These are phyloP conservation scores for Andrena marginata DNA, from an alignment of 2,888 invertebrate species.

Conservation along the genomic window DNA sequence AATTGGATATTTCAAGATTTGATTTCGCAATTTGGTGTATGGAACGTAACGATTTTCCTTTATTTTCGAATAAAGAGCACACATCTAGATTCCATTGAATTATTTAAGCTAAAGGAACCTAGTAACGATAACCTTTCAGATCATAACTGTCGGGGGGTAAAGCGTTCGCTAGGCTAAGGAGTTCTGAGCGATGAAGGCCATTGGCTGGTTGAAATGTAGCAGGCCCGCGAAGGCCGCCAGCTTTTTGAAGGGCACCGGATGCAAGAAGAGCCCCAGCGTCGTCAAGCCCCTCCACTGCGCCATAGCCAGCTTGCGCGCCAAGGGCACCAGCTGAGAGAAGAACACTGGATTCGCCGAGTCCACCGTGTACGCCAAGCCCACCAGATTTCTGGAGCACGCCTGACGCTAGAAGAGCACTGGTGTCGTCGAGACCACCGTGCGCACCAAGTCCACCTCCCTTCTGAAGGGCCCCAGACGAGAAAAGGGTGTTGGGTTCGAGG, in stretches of 20 bases:
- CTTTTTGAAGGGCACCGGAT: not conserved
- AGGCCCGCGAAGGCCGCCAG: not conserved
- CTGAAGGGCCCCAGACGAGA: not conserved
- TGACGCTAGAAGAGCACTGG: not conserved
- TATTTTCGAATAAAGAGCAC: conserved; percentile 8
- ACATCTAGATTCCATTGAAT: conserved; percentile 27
- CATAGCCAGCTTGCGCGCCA: not conserved
- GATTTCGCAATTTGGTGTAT: conserved; percentile 36
- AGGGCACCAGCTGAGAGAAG: not conserved
- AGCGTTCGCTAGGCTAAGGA: conserved; percentile 53
- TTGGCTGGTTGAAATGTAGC: not conserved
- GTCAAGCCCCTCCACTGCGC: not conserved
- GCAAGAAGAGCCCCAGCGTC: not conserved
- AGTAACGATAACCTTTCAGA: conserved; percentile 69
- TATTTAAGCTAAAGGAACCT: conserved; percentile 4
- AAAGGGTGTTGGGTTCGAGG: not conserved
- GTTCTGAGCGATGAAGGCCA: conserved; percentile 41
- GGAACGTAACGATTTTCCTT: conserved; percentile 19
- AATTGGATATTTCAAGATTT: conserved; percentile 11
- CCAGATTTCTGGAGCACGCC: not conserved
- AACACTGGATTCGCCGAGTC: not conserved
- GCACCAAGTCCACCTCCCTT: not conserved
- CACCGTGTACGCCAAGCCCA: not conserved
- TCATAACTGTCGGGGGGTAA: conserved; percentile 74
- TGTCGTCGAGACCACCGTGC: not conserved